These are phyloP conservation scores for Diachasma alloeum DNA, from an alignment of 1,140 invertebrate species.

Conservation along the genomic window DNA sequence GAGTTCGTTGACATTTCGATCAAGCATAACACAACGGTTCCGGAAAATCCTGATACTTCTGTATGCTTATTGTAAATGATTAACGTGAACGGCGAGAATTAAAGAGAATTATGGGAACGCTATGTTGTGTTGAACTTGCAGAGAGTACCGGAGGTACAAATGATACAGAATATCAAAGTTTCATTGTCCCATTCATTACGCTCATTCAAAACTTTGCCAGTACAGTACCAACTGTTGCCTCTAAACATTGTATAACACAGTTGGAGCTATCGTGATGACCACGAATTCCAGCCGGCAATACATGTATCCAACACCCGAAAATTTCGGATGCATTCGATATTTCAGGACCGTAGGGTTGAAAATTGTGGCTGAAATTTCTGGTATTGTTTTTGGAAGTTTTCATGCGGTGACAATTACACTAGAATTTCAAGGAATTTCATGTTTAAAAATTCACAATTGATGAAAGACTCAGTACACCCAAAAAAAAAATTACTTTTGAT, in stretches of 20 bases:
- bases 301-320: neutral
- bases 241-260: neutral
- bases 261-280: neutral
- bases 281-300: neutral
- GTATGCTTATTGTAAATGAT: neutral
- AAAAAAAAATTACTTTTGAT: no score
- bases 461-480: no score
- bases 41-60: no score
- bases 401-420: no score
- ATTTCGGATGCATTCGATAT: neutral
- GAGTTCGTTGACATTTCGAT: neutral
- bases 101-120: neutral
- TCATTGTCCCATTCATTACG: neutral
- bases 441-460: no score
- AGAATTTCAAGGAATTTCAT: no score
- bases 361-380: no score
- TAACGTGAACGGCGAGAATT: neutral
- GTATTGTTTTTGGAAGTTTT: no score
- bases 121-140: neutral
- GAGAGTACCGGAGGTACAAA: neutral
- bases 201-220: neutral
- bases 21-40: no score
- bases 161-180: neutral
- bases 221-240: neutral
- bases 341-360: no score